phyloP scores from a whole-genome alignment of 2,888 invertebrate genomes.

The Tanypteryx hageni region DNA sequence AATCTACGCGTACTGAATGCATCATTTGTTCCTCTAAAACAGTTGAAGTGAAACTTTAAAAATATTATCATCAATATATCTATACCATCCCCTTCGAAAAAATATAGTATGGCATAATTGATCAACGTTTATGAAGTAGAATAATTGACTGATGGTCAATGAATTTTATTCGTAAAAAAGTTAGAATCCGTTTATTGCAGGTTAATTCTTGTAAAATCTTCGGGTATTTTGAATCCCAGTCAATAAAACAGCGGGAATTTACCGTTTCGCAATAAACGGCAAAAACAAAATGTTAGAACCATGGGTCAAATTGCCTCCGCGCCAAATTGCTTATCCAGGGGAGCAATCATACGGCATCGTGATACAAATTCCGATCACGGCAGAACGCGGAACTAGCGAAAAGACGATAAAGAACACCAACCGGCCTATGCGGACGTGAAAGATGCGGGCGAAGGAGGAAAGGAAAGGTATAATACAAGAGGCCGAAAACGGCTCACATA shows the following conservation, averaged over 20 bases:
- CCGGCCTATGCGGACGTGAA: not conserved
- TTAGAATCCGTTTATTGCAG: no score
- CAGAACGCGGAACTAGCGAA: not conserved
- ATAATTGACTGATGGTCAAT: no score
- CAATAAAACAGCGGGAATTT: not conserved
- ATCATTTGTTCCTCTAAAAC: no score
- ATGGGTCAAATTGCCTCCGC: not conserved
- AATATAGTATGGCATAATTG: no score
- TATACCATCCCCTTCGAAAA: no score
- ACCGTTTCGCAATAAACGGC: not conserved
- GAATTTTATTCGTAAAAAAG: no score
- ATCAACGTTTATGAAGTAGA: no score
- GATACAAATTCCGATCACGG: constrained; percentile 24
- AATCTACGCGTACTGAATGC: no score
- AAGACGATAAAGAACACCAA: not conserved
- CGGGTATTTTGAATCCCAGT: no score
- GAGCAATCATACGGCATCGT: not conserved
- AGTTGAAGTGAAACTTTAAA: no score
- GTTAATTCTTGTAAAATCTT: no score
- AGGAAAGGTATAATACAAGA: not conserved
- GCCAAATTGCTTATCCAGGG: constrained; percentile 2
- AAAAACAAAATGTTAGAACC: not conserved
- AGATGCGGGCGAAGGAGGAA: not conserved
- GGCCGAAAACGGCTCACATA: not conserved
- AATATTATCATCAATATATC: no score